Conservation (phyloP, 64 coral and sea anemone genomes). For the Exaiptasia diaphana region DNA sequence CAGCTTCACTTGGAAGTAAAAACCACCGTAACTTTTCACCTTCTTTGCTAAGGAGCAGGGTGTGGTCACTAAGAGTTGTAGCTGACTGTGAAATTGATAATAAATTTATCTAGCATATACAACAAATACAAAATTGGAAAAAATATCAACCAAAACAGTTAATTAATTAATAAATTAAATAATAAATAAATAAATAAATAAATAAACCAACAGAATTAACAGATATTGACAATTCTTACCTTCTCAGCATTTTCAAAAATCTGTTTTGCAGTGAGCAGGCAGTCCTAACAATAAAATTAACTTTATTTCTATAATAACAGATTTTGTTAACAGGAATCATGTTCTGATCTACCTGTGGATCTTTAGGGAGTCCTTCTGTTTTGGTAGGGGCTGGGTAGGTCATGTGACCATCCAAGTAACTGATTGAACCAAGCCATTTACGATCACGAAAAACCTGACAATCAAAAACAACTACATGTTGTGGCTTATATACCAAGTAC, state of each 20-base stretch:
- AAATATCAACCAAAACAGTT: too few relatives aligned
- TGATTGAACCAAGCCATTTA: constrained; percentile 90
- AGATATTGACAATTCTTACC: too few relatives aligned
- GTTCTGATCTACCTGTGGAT: background rate
- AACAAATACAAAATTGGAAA: too few relatives aligned
- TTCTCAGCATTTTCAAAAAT: constrained; percentile 46
- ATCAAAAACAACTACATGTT: too few relatives aligned
- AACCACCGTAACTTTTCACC: constrained; percentile 83
- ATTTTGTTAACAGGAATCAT: background rate
- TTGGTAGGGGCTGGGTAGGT: constrained; percentile 53
- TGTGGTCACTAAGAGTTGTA: constrained; percentile 68
- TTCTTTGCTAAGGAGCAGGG: constrained; percentile 80
- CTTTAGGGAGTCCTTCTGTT: background rate
- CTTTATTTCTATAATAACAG: background rate
- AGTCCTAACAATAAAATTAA: constrained; percentile 40
- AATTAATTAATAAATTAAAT: too few relatives aligned
- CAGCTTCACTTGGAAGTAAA: constrained; percentile 88
- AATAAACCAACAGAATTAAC: too few relatives aligned
- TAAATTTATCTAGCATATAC: too few relatives aligned
- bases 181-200: too few relatives aligned
- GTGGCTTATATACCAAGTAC: too few relatives aligned
- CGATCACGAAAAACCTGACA: constrained; percentile 88
- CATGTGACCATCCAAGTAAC: constrained; percentile 83
- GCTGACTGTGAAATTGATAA: too few relatives aligned
- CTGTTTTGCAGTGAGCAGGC: constrained; percentile 23